phyloP scores from a whole-genome alignment of 2,113 vertebrate species.

The Esox niger region DNA sequence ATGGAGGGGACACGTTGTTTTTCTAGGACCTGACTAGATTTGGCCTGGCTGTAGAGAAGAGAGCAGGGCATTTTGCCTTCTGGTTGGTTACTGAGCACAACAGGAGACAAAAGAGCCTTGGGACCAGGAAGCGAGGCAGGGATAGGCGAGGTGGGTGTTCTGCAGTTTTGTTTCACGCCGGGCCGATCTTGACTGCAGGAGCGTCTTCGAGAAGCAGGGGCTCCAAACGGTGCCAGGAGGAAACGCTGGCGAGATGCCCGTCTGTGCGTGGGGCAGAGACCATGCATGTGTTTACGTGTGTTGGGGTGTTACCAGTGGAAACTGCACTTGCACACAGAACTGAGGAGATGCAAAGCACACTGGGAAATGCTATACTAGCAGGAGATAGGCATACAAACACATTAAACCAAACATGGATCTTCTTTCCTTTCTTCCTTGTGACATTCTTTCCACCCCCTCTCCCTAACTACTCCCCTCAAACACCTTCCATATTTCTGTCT shows the following conservation, averaged over 20 bases:
- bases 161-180: slow-evolving; percentile 1
- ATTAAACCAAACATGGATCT: too few species aligned
- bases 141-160: background rate
- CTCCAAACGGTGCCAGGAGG: slow-evolving; percentile 3
- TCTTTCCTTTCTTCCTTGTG: slow-evolving; percentile 8
- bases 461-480: background rate
- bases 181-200: slow-evolving; percentile 13
- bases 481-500: background rate
- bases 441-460: background rate
- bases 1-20: background rate
- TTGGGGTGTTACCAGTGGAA: slow-evolving; percentile 8
- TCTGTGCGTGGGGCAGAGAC: background rate
- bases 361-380: too few species aligned
- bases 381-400: background rate
- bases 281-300: background rate
- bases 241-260: slow-evolving; percentile 16
- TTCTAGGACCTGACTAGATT: background rate
- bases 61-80: too few species aligned
- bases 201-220: slow-evolving; percentile 20
- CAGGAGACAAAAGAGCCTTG: slow-evolving; percentile 15
- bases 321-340: background rate
- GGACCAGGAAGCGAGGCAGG: background rate
- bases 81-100: background rate
- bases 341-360: background rate
- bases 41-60: too few species aligned